Evolutionary conservation across 2,113 vertebrate genomes (phyloP), one percentile per base, ranked within the genome.

Genomic region (Dascyllus trimaculatus): DNA sequence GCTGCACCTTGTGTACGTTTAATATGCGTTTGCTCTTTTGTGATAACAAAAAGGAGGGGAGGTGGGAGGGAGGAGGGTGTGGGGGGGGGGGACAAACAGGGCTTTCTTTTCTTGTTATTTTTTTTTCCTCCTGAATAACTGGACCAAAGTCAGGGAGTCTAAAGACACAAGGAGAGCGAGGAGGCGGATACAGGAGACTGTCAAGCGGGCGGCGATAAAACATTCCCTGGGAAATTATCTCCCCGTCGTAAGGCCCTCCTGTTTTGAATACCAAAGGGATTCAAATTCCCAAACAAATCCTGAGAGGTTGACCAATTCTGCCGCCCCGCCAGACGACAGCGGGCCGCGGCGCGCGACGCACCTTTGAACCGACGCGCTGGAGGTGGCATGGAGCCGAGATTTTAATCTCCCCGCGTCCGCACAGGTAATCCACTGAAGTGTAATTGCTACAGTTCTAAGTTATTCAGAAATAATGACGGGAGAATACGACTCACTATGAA

Each of bases 381-480:
- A 74, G 78, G 58, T 53, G 61, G 64, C 11, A 70, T 21, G 71
- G 85, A 76, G 71, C 64, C 29, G 17, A 91, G 86, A 89, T 89
- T 71, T 58, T 72, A 82, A 87, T 91, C 85, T 78, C 52, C 67
- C 87, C 91, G 89, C 92, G 88, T 93, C 81, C 62, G 78, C 84
- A 86, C 85, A 82, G 86, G 77, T 95, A 95, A 96, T 96, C 94
- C 94, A 95, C 94, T 95, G 91, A 93, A 94, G 88, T 94, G 90
- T 94, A 95, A 96, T 94, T 96, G 94, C 92, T 93, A 89, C 93
- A 87, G 92, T 92, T 95, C 77, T 75, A 91, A 85, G 81, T 94
- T 94, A 92, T 85, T 90, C 93, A 95, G 7, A 93, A 90, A 92
- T 66, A 85, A 85, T 82, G 85, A 87, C 78, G 79, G 81, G 66